phyloP scores from a whole-genome alignment of 2,888 invertebrate genomes.

The Automeris io region DNA sequence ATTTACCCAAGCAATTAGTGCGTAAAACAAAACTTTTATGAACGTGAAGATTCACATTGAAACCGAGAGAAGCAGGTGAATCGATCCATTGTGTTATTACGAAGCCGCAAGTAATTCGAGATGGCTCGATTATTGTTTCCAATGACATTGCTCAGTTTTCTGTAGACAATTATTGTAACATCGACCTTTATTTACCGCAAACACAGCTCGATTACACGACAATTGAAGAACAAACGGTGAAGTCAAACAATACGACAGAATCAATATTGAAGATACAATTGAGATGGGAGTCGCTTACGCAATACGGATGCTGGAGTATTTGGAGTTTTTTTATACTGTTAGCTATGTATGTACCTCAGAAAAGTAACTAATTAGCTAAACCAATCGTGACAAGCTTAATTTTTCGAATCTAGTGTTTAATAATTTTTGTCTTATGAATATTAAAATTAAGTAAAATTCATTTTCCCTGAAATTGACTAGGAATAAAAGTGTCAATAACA shows the following conservation, averaged over 20 bases:
- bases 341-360: too few relatives aligned
- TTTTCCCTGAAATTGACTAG: too few relatives aligned
- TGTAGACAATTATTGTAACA: constrained; percentile 3
- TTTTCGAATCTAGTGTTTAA: too few relatives aligned
- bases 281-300: background rate
- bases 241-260: background rate
- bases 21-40: background rate
- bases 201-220: background rate
- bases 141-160: constrained; percentile 2
- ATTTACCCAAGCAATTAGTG: background rate
- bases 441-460: too few relatives aligned
- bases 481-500: background rate
- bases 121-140: constrained; percentile 18
- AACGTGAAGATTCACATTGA: constrained; percentile 1
- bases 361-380: too few relatives aligned
- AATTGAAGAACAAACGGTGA: background rate
- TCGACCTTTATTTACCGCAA: background rate
- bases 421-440: too few relatives aligned
- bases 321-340: too few relatives aligned
- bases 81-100: constrained; percentile 9
- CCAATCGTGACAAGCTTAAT: too few relatives aligned
- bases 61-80: constrained; percentile 7
- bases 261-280: background rate
- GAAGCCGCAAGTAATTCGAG: constrained; percentile 20
- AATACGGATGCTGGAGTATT: too few relatives aligned